Evolutionary conservation across 2,797 vertebrate genomes (phyloP), one percentile per base, ranked within the genome.

Genomic region (Setipinna tenuifilis): DNA sequence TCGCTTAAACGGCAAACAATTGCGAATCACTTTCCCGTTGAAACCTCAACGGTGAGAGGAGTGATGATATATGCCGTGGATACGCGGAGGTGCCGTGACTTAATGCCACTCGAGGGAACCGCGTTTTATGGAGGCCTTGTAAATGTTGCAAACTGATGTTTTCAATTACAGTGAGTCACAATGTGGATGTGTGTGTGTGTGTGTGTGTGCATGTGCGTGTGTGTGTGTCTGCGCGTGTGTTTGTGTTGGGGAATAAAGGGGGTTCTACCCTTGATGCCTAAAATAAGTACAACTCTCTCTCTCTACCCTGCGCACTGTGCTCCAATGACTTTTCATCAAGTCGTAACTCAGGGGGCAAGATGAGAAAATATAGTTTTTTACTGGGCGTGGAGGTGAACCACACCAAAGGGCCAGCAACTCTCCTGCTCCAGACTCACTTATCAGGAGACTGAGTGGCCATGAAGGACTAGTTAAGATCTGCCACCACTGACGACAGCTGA

Each of bases 71-170:
- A 92, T 93, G 92, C 88, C 90, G 92, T 90, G 88, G 93, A 92
- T 90, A 92, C 87, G 92, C 89, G 0, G 87, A 90, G 91, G 90
- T 92, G 89, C 91, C 89, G 92, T 92, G 92, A 91, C 90, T 94
- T 93, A 93, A 94, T 89, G 90, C 87, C 91, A 88, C 93, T 92
- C 92, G 83, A 35, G 93, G 94, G 94, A 94, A 93, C 17, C 93
- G 92, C 89, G 84, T 93, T 96, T 96, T 95, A 96, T 91, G 88
- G 93, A 82, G 92, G 88, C 90, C 94, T 93, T 93, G 93, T 96
- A 95, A 96, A 97, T 91, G 93, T 92, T 93, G 87, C 86, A 92
- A 94, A 93, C 95, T 94, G 94, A 94, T 96, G 95, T 95, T 96
- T 96, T 92, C 93, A 95, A 95, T 95, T 95, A 95, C 88, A 89